Conservation (phyloP, 2,797 vertebrate genomes). For the Pyrocephalus nanus region DNA sequence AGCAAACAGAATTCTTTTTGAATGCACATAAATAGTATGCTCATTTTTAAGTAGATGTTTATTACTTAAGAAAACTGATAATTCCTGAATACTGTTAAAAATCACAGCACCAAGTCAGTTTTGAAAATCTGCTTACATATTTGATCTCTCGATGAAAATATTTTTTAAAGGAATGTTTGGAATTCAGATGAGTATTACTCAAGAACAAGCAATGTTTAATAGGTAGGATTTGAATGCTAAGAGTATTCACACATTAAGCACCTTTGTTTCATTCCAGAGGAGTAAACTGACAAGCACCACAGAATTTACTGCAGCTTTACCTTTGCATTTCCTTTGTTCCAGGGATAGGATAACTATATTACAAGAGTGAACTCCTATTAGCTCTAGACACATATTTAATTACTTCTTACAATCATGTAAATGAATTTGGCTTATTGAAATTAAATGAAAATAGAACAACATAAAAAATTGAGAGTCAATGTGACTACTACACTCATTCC, state of each 20-base stretch:
- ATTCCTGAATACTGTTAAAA: constrained; percentile 26
- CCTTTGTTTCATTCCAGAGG: constrained; percentile 57
- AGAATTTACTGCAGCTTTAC: not conserved
- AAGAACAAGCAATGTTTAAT: constrained; percentile 43
- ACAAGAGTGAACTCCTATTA: not conserved
- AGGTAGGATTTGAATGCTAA: constrained; percentile 51
- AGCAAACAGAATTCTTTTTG: not conserved
- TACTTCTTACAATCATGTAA: not conserved
- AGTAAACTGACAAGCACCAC: constrained; percentile 22
- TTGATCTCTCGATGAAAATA: constrained; percentile 40
- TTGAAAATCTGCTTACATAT: constrained; percentile 49
- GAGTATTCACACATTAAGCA: constrained; percentile 5
- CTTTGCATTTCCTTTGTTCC: constrained; percentile 1
- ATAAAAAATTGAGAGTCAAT: not conserved
- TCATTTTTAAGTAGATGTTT: not conserved
- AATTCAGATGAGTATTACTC: constrained; percentile 44
- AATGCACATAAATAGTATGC: not conserved
- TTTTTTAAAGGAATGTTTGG: constrained; percentile 55
- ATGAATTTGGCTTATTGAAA: not conserved
- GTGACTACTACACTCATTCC: not conserved
- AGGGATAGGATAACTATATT: not conserved
- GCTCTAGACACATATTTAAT: not conserved
- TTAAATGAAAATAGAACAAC: not conserved
- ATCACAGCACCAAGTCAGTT: constrained; percentile 21
- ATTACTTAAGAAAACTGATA: not conserved